Evolutionary conservation across 2,797 vertebrate genomes (phyloP), one percentile per base, ranked within the genome.

Genomic region (Pantherophis vulpinus): DNA sequence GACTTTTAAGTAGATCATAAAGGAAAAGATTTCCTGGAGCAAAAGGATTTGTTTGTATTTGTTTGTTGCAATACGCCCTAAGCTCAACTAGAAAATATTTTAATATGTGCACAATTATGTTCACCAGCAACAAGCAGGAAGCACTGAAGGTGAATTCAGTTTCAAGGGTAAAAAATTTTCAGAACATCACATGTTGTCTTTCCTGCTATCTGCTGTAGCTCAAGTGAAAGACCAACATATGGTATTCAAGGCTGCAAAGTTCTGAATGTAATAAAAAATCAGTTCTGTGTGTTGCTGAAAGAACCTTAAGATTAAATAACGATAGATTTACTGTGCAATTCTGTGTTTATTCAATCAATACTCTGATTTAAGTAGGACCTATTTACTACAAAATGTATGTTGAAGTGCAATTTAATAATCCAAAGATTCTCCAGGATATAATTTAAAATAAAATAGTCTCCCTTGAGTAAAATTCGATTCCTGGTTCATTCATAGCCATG

Each of bases 1-100:
- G 18, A 27, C 14, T 96, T 93, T 96, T 94, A 88, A 93, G 60
- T 74, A 93, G 94, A 94, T 12, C 61, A 88, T 94, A 37, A 55
- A 47, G 54, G 70, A 63, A 66, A 12, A 95, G 51, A 86, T 83
- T 60, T 7, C 11, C 70, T 4, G 14, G 94, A 93, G 29, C 89
- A n/a, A 42, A 59, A 93, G 94, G 66, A 37, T 9, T 42, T 42
- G 3, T 42, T 42, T 94, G 93, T 90, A 55, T 95, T 18, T 94
- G 51, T 93, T 93, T 92, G 12, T 0, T 94, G 79, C 42, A 90
- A 54, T 23, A 60, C 14, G 51, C 56, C 74, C 55, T 94, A 91
- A 91, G 74, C 1, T 95, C 32, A 55, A 61, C 66, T 88, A 59
- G 66, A 79, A 86, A 93, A 23, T 83, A 91, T 90, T 94, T 96